Conservation (phyloP, 2,888 invertebrate genomes). For the Harpagoxenus sublaevis region DNA sequence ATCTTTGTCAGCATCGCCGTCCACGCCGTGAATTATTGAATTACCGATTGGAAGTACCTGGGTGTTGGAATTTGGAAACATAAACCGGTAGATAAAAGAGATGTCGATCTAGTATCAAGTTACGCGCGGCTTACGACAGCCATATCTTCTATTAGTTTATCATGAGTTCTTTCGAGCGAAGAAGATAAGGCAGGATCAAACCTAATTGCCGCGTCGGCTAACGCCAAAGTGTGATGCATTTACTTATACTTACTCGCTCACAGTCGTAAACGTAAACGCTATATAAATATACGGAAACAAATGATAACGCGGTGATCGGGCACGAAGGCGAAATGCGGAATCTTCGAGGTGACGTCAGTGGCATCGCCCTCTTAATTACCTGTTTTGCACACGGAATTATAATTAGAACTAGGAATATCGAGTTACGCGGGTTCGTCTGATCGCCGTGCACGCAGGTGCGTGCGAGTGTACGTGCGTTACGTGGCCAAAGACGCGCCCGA, state of each 20-base stretch:
- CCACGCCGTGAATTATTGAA: background rate
- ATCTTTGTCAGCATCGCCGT: conserved; percentile 44
- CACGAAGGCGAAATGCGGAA: conserved; percentile 27
- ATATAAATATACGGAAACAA: background rate
- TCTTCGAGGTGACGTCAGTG: conserved; percentile 9
- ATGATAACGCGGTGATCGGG: conserved; percentile 1
- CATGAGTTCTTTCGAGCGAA: background rate
- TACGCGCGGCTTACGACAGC: conserved; percentile 54
- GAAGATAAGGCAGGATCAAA: background rate
- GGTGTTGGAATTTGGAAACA: conserved; percentile 61
- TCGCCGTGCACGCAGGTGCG: background rate
- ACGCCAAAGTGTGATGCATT: conserved; percentile 12
- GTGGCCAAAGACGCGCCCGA: conserved; percentile 24
- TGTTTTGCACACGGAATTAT: conserved; percentile 47
- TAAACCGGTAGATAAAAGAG: conserved; percentile 42
- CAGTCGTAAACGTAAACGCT: background rate
- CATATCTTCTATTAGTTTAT: conserved; percentile 57
- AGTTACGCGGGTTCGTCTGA: conserved; percentile 31
- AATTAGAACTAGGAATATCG: conserved; percentile 53
- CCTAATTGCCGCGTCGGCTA: conserved; percentile 20
- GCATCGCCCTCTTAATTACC: conserved; percentile 42
- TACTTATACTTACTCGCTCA: background rate
- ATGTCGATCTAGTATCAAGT: conserved; percentile 58
- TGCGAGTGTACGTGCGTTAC: background rate
- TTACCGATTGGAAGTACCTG: conserved; percentile 39